phyloP scores from a whole-genome alignment of 2,888 invertebrate species.

The Machimus atricapillus region DNA sequence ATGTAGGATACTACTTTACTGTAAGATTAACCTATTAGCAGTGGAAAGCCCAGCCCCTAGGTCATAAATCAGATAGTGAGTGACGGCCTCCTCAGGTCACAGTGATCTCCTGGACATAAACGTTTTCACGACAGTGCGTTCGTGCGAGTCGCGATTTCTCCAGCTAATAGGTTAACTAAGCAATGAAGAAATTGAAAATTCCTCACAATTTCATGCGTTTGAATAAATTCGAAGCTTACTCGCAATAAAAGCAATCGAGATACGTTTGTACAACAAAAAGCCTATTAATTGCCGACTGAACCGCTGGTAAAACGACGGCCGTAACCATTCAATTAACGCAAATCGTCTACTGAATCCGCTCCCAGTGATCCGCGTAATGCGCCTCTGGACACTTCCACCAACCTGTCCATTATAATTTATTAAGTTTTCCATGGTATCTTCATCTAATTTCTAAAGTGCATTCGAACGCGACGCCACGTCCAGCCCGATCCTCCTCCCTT shows the following conservation, averaged over 20 bases:
- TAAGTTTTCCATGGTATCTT: constrained; percentile 20
- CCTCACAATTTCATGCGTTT: not conserved
- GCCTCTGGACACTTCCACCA: constrained; percentile 4
- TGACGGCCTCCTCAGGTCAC: not conserved
- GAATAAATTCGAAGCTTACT: not conserved
- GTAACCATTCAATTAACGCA: constrained; percentile 21
- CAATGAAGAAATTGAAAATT: not conserved
- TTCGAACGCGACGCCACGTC: not conserved
- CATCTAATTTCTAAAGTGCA: constrained; percentile 8
- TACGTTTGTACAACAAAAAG: not conserved
- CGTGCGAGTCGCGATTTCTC: not conserved
- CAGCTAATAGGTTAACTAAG: not conserved
- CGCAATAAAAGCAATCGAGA: not conserved
- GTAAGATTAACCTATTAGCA: not conserved
- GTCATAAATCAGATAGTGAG: not conserved
- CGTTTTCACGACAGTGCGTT: not conserved
- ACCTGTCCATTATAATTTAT: constrained; percentile 26
- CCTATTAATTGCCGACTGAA: constrained; percentile 1
- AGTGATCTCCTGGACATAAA: not conserved
- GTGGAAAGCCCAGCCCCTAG: not conserved
- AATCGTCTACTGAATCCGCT: constrained; percentile 2
- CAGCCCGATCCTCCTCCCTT: constrained; percentile 4
- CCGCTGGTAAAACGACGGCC: not conserved
- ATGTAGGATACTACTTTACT: not conserved
- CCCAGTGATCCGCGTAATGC: constrained; percentile 3